phyloP scores from a whole-genome alignment of 2,797 vertebrate genomes.

The Coccyzus lansbergi region DNA sequence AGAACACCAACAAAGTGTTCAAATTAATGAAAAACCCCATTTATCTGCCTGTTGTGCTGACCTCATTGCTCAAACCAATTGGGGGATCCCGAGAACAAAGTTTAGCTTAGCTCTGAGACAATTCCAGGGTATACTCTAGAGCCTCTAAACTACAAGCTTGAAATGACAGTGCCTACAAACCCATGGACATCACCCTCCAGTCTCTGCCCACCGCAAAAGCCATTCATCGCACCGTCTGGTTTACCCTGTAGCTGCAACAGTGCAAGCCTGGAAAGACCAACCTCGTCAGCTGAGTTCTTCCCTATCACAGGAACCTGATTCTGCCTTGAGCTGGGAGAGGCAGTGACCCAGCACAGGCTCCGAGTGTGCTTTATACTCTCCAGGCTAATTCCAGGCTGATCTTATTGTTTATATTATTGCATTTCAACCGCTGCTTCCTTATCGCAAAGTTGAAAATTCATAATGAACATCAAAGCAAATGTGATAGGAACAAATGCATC shows the following conservation, averaged over 20 bases:
- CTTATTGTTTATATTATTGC: conserved; percentile 79
- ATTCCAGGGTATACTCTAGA: not conserved
- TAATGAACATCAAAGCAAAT: conserved; percentile 75
- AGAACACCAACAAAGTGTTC: conserved; percentile 19
- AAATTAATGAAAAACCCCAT: not conserved
- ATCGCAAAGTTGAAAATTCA: conserved; percentile 82
- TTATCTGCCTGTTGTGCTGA: not conserved
- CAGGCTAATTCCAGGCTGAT: conserved; percentile 76
- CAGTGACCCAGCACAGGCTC: conserved; percentile 62
- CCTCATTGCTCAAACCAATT: not conserved
- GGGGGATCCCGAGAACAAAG: not conserved
- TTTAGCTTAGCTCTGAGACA: not conserved
- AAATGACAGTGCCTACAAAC: not conserved
- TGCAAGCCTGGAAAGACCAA: conserved; percentile 44
- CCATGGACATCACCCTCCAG: not conserved
- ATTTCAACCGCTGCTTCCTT: conserved; percentile 79
- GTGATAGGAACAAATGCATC: conserved; percentile 71
- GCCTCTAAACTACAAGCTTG: not conserved
- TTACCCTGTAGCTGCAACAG: conserved; percentile 43
- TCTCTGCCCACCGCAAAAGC: not conserved
- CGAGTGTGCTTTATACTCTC: conserved; percentile 77
- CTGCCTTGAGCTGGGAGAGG: conserved; percentile 64
- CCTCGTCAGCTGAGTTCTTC: conserved; percentile 57
- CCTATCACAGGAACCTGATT: conserved; percentile 64
- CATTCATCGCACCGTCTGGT: not conserved